These are phyloP conservation scores for Callopanchax toddi DNA, from an alignment of 2,113 vertebrate genomes.

Conservation along the genomic window DNA sequence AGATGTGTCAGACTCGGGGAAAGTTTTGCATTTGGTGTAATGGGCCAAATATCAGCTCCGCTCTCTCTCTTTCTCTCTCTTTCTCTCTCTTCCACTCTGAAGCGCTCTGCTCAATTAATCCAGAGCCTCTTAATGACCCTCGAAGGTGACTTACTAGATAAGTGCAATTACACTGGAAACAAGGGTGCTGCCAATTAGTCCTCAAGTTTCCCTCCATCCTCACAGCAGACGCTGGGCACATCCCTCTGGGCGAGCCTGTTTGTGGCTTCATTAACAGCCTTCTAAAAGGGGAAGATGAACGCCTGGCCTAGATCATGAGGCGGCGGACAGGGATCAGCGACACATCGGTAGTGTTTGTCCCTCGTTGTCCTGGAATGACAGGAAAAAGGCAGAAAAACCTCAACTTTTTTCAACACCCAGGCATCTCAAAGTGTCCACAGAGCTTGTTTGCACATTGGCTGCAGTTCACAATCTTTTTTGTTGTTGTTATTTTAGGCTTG, in stretches of 20 bases:
- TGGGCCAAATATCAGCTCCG: conserved; percentile 73
- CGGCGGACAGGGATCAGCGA: conserved; percentile 59
- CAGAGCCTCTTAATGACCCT: conserved; percentile 80
- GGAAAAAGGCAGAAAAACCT: conserved; percentile 10
- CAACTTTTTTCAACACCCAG: not conserved
- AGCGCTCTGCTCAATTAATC: conserved; percentile 81
- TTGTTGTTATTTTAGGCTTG: conserved; percentile 18
- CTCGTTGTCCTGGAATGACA: conserved; percentile 44
- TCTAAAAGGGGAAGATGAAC: conserved; percentile 79
- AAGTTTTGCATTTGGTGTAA: conserved; percentile 73
- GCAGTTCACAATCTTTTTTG: conserved; percentile 2
- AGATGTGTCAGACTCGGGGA: conserved; percentile 53
- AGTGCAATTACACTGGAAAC: conserved; percentile 82
- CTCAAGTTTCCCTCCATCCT: conserved; percentile 73
- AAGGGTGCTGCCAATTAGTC: conserved; percentile 81
- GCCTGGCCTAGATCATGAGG: conserved; percentile 62
- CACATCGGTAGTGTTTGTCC: conserved; percentile 50
- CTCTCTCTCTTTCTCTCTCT: conserved; percentile 49
- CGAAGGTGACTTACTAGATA: conserved; percentile 83
- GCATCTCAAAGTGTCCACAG: not conserved
- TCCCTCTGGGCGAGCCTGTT: conserved; percentile 77
- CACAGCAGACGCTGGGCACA: conserved; percentile 48
- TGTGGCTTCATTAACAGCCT: conserved; percentile 80
- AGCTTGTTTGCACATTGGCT: not conserved
- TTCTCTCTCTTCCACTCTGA: conserved; percentile 48